Conservation (phyloP, 2,797 vertebrate species). For the Anisognathus igniventris region DNA sequence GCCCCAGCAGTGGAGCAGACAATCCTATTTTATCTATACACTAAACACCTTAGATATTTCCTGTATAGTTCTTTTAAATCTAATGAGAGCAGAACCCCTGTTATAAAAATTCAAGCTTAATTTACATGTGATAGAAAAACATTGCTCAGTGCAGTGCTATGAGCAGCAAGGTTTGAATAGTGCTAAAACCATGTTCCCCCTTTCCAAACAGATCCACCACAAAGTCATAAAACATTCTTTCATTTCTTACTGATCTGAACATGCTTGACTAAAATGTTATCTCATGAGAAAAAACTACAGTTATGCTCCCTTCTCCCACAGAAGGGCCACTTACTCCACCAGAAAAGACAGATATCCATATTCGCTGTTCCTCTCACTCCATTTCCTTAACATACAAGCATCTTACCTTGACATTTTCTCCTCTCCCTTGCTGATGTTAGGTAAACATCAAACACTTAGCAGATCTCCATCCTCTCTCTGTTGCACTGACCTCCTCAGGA, state of each 20-base stretch:
- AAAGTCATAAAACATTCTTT: not conserved
- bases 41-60: not conserved
- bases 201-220: not conserved
- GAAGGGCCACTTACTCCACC: not conserved
- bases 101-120: not conserved
- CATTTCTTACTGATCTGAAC: not conserved
- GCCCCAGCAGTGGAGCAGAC: not conserved
- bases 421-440: not conserved
- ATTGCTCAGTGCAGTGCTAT: not conserved
- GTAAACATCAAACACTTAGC: not conserved
- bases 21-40: not conserved
- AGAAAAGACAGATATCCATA: not conserved
- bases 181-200: not conserved
- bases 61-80: not conserved
- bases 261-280: not conserved
- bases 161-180: not conserved
- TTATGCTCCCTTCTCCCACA: not conserved
- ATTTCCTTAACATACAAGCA: not conserved
- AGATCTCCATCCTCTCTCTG: not conserved
- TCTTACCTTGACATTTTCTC: not conserved
- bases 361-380: not conserved
- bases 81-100: not conserved
- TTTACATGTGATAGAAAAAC: not conserved
- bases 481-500: rapidly evolving
- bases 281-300: not conserved